Conservation (phyloP, 2,888 invertebrate genomes). For the Eurois occulta region DNA sequence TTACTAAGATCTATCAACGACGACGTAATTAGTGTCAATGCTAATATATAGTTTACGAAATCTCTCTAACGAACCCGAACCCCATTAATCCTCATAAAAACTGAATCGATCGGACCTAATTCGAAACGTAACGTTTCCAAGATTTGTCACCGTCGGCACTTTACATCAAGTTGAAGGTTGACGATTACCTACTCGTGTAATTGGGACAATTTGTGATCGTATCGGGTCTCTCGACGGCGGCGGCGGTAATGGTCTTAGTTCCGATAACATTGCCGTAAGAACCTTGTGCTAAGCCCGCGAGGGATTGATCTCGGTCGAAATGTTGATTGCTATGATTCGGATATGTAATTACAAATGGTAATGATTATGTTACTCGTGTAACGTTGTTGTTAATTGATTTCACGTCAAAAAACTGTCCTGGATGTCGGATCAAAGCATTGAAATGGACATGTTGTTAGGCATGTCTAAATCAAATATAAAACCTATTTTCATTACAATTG, state of each 20-base stretch:
- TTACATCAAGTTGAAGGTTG: slow-evolving; percentile 67
- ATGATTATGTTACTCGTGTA: slow-evolving; percentile 11
- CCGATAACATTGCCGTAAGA: slow-evolving; percentile 21
- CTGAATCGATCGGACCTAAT: slow-evolving; percentile 31
- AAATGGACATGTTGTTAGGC: slow-evolving; percentile 12
- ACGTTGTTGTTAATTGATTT: slow-evolving; percentile 38
- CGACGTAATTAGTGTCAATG: slow-evolving; percentile 61
- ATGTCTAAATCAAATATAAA: slow-evolving; percentile 1
- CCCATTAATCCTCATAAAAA: slow-evolving; percentile 45
- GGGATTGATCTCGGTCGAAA: slow-evolving; percentile 22
- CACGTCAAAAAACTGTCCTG: not conserved
- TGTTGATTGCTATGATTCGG: slow-evolving; percentile 5
- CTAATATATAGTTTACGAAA: slow-evolving; percentile 45
- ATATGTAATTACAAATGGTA: slow-evolving; percentile 29
- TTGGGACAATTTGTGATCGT: slow-evolving; percentile 67
- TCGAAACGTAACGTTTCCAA: slow-evolving; percentile 30
- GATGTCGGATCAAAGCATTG: not conserved
- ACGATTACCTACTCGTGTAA: slow-evolving; percentile 65
- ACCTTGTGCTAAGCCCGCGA: slow-evolving; percentile 38
- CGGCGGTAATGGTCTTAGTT: slow-evolving; percentile 50
- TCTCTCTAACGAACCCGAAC: slow-evolving; percentile 43
- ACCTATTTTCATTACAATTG: slow-evolving; percentile 5
- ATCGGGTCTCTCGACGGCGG: slow-evolving; percentile 57
- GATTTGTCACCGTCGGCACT: slow-evolving; percentile 60
- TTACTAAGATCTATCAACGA: slow-evolving; percentile 39